These are phyloP conservation scores for Melanotaenia pygmaea DNA, from an alignment of 2,797 vertebrate species.

Conservation along the genomic window DNA sequence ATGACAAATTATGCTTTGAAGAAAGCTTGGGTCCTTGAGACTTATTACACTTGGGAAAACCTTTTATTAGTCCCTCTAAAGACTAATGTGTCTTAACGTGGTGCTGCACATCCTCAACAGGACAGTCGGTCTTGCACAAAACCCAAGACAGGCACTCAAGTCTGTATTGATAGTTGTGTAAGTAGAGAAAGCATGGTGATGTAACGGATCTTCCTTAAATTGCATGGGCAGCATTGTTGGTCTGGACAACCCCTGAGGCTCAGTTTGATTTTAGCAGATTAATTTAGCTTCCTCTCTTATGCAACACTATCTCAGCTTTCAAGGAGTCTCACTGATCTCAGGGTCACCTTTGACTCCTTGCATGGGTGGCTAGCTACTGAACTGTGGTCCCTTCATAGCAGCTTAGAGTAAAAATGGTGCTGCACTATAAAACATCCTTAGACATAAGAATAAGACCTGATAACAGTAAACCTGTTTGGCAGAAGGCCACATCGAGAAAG, in stretches of 20 bases:
- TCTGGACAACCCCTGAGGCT: conserved; percentile 66
- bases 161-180: conserved; percentile 63
- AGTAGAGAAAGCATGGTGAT: conserved; percentile 68
- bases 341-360: conserved; percentile 74
- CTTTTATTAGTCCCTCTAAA: conserved; percentile 46
- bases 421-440: conserved; percentile 50
- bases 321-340: conserved; percentile 66
- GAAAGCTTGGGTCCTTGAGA: conserved; percentile 24
- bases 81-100: conserved; percentile 41
- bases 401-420: conserved; percentile 60
- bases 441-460: conserved; percentile 55
- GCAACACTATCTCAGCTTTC: conserved; percentile 76
- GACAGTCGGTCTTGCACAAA: conserved; percentile 50
- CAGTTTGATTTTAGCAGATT: conserved; percentile 79
- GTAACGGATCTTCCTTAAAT: conserved; percentile 76
- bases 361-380: conserved; percentile 69
- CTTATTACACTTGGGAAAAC: conserved; percentile 54
- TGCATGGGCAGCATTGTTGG: conserved; percentile 73
- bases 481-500: conserved; percentile 19
- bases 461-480: conserved; percentile 36
- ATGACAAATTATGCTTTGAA: conserved; percentile 29
- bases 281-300: conserved; percentile 78
- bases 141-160: conserved; percentile 56
- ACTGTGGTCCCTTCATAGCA: conserved; percentile 60
- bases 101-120: conserved; percentile 24